These are phyloP conservation scores for Pipistrellus kuhlii DNA, from an alignment of 2,797 vertebrate species.

Conservation along the genomic window DNA sequence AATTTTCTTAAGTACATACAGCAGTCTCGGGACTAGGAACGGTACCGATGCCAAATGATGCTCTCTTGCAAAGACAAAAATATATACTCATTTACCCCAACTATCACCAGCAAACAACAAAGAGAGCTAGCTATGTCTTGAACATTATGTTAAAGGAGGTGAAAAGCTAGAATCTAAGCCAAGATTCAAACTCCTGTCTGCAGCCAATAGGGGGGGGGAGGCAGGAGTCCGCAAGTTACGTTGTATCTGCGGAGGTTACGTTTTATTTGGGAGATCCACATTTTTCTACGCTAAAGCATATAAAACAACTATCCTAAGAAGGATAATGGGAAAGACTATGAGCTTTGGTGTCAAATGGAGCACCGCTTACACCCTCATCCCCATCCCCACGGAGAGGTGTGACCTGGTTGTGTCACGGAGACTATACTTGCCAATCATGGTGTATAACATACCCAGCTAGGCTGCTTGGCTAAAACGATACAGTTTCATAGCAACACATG, in stretches of 20 bases:
- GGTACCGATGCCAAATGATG: background rate
- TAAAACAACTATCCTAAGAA: background rate
- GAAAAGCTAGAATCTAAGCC: background rate
- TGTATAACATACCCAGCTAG: background rate
- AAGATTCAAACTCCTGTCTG: background rate
- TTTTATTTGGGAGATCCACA: background rate
- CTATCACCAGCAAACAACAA: background rate
- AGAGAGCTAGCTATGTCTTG: background rate
- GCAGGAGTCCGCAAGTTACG: rapidly evolving
- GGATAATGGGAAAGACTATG: background rate
- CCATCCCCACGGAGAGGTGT: background rate
- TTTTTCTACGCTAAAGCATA: background rate
- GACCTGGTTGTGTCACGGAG: background rate
- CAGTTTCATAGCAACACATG: background rate
- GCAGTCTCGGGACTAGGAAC: background rate
- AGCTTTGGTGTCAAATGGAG: background rate
- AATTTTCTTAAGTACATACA: background rate
- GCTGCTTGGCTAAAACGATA: background rate
- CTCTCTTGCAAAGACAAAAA: background rate
- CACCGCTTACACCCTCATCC: background rate
- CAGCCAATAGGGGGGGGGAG: background rate
- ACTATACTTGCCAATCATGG: background rate
- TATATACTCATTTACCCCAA: background rate
- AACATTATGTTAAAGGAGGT: background rate
- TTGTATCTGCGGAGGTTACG: background rate